Evolutionary conservation across 2,888 invertebrate genomes (phyloP), one percentile per base, ranked within the genome.

Genomic region (Nineta flava): DNA sequence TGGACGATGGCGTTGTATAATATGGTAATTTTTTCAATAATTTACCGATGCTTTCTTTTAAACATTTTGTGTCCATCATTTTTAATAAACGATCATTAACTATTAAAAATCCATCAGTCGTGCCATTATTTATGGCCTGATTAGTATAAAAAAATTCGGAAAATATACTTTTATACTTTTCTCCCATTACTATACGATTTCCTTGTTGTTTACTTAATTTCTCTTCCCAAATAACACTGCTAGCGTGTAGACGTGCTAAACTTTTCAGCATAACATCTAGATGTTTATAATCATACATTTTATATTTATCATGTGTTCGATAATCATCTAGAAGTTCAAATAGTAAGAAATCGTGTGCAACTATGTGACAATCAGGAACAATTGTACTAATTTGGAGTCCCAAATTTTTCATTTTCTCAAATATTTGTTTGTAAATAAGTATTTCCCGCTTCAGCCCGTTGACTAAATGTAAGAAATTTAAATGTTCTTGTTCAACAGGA

Each of bases 121-220:
- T 35, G 0, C 69, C 61, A 10, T 65, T 48, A 50, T 61, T 58
- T 0, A 57, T 52, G 0, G 50, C 13, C 9, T 55, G 55, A 5
- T 51, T 46, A 2, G 66, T 66, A 60, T 69, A 69, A 1, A 65
- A 57, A 49, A 67, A 66, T 56, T 70, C 69, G 32, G 56, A 49
- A 9, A 67, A 56, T 6, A 57, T 59, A 10, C 57, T 50, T 2
- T 60, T 53, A 53, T 61, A 63, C 2, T 62, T 50, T 10, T 65
- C 58, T 3, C 53, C 42, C 1, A 67, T 49, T 21, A 58, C 56
- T n/a, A 46, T 46, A 32, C 49, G 53, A 48, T 56, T 47, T 49
- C 49, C 1, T 55, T 56, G 21, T 55, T 55, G 9, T 21, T 57
- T 34, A 43, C 44, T 48, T 38, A 49, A 51, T 2, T 57, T 53